phyloP scores from a whole-genome alignment of 2,888 invertebrate species.

The Phoenoteleia sp. region DNA sequence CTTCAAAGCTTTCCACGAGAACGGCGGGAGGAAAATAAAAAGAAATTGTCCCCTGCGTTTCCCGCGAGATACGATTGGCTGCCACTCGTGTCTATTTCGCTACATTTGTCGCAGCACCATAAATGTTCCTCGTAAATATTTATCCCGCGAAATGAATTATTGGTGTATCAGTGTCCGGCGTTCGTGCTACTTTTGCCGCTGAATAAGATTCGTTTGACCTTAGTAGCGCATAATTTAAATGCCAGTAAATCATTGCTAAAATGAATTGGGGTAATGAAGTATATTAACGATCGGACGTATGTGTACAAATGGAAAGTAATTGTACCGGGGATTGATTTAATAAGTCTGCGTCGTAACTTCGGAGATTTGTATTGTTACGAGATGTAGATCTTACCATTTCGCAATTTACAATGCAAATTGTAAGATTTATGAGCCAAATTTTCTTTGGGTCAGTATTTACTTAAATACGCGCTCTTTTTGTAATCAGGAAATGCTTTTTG shows the following conservation, averaged over 20 bases:
- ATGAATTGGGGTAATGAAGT: constrained; percentile 5
- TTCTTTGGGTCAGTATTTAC: too few relatives aligned
- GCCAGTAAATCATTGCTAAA: constrained; percentile 6
- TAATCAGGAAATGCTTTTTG: too few relatives aligned
- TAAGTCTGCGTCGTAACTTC: background rate
- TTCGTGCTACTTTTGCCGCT: constrained; percentile 9
- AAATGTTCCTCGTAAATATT: constrained; percentile 52
- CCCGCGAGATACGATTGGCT: constrained; percentile 8
- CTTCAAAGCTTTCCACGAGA: constrained; percentile 39
- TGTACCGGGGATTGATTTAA: constrained; percentile 11
- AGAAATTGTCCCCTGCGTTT: constrained; percentile 5
- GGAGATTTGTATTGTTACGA: background rate
- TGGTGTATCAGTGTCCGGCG: background rate
- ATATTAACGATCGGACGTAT: constrained; percentile 9
- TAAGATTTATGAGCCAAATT: too few relatives aligned
- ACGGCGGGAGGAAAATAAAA: constrained; percentile 36
- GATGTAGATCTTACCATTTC: background rate
- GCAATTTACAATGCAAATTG: background rate
- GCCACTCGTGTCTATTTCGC: constrained; percentile 24
- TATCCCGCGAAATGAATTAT: constrained; percentile 28
- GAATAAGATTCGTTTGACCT: background rate
- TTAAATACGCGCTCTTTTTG: too few relatives aligned
- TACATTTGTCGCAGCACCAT: constrained; percentile 39
- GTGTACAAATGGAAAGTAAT: background rate
- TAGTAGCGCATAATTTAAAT: background rate